Base-by-base conservation (phyloP, 2,888 invertebrate genomes). In the Eumacrocentrus americanus region DNA sequence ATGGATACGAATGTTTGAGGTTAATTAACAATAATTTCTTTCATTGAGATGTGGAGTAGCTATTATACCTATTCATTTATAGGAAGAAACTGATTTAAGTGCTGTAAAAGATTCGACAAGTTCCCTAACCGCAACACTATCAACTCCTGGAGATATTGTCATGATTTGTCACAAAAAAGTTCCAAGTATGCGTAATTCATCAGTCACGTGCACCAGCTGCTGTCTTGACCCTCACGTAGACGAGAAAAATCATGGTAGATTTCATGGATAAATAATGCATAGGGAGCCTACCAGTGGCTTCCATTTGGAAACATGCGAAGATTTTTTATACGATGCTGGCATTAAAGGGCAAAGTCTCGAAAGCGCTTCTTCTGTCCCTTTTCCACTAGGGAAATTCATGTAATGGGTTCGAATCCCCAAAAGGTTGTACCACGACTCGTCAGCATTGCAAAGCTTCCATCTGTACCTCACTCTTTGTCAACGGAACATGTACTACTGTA, bases 1-100 rank as follows among this genome's bases (percentile, higher is more conserved):
- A 29, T 54, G 34, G 44, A 22, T 34, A 9, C 18, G 42, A 42
- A 20, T 54, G 18, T 44, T 54, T 20, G 44, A 54, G 54, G 54
- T 54, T 44, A 12, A 11, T 4, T n/a, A 1, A n/a, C 3, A 44
- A 4, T 18, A n/a, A 0, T 18, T 29, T 29, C 4, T 29, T 29
- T 9, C 4, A 29, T n/a, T n/a, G n/a, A n/a, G n/a, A n/a, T n/a
- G n/a, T n/a, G n/a, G 29, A 9, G 9, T 29, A 6, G 4, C 29
- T 6, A 29, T 29, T 29, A 29, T 29, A 29, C n/a, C n/a, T n/a
- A n/a, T n/a, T 29, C 29, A 9, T 9, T 29, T 29, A 6, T 29
- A 29, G 29, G 29, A 29, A 29, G n/a, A n/a, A 29, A 6, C 9
- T 29, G 29, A 29, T 9, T 9, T 6, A 9, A 29, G 29, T 29